phyloP scores from a whole-genome alignment of 2,888 invertebrate genomes.

The Tenthredo livida region DNA sequence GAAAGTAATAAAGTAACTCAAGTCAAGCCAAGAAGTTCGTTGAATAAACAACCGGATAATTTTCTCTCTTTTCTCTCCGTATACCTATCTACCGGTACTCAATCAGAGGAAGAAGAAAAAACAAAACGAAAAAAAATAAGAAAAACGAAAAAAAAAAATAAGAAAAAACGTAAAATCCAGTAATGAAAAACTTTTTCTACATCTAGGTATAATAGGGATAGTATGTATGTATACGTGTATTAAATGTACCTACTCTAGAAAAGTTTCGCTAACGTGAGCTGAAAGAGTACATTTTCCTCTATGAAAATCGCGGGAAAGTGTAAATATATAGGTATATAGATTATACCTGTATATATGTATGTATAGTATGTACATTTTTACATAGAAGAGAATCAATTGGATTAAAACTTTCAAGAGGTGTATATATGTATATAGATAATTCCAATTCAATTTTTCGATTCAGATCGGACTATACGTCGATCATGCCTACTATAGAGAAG shows the following conservation, averaged over 20 bases:
- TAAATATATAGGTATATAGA: too few relatives aligned
- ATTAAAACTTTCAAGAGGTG: not conserved
- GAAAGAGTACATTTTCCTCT: not conserved
- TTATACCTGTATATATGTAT: not conserved
- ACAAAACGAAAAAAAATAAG: not conserved
- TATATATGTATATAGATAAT: not conserved
- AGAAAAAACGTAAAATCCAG: not conserved
- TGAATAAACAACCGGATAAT: not conserved
- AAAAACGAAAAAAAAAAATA: not conserved
- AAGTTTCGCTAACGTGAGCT: not conserved
- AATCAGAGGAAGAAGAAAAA: not conserved
- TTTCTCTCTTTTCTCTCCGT: not conserved
- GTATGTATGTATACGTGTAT: not conserved
- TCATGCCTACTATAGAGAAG: too few relatives aligned
- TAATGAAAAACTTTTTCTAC: slow-evolving; percentile 12
- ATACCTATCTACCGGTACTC: not conserved
- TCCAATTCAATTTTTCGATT: not conserved
- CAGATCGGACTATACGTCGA: too few relatives aligned
- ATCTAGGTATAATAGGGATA: not conserved
- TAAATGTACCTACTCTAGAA: not conserved
- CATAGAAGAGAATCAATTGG: not conserved
- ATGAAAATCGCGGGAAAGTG: not conserved
- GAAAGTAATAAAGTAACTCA: not conserved
- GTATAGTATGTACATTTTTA: not conserved
- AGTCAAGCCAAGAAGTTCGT: not conserved